Conservation (phyloP, 2,797 vertebrate species). For the Numenius phaeopus region DNA sequence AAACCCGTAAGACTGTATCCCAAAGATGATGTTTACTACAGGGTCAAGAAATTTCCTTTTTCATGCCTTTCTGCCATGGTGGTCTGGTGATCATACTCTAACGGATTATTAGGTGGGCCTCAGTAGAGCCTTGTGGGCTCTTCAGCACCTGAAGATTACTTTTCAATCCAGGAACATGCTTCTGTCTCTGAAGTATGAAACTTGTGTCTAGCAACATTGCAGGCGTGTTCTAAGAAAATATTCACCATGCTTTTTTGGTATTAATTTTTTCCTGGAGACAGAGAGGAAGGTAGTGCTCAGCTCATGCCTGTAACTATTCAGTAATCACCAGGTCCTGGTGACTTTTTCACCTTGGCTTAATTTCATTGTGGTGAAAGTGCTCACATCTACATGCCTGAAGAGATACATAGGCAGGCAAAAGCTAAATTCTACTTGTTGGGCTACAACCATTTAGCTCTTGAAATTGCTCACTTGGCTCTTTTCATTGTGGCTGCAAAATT, state of each 20-base stretch:
- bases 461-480: background rate
- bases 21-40: background rate
- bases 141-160: background rate
- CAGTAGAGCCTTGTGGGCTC: background rate
- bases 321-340: background rate
- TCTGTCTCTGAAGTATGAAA: background rate
- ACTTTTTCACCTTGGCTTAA: background rate
- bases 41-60: background rate
- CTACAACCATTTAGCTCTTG: background rate
- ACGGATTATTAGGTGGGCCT: background rate
- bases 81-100: background rate
- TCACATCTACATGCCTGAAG: background rate
- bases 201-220: background rate
- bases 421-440: background rate
- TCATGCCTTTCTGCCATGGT: background rate
- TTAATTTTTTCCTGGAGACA: background rate
- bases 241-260: fast-evolving
- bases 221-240: background rate
- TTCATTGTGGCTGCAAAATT: background rate
- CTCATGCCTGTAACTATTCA: background rate
- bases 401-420: background rate
- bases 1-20: background rate
- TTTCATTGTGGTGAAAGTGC: background rate
- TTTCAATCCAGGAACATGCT: background rate
- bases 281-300: background rate